phyloP scores from a whole-genome alignment of 2,113 vertebrate species.

The Phrynosoma platyrhinos region DNA sequence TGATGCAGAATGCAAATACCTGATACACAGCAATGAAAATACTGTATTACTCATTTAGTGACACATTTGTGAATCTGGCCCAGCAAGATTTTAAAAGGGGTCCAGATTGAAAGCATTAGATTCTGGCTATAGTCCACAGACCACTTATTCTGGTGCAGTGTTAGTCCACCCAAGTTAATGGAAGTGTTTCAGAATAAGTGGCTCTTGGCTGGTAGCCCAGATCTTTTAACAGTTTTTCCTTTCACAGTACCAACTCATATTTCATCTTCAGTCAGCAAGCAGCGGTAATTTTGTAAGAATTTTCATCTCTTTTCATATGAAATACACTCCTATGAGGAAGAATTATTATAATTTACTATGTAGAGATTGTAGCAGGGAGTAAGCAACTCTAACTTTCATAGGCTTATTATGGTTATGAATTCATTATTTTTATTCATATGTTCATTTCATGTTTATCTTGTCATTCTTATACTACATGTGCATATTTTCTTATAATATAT shows the following conservation, averaged over 20 bases:
- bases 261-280: slow-evolving; percentile 16
- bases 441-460: not conserved
- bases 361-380: not conserved
- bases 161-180: slow-evolving; percentile 16
- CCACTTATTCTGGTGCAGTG: slow-evolving; percentile 1
- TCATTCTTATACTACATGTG: not conserved
- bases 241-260: slow-evolving; percentile 8
- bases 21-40: not conserved
- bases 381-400: not conserved
- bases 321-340: not conserved
- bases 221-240: slow-evolving; percentile 8
- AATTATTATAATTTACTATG: not conserved
- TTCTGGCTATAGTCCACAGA: slow-evolving; percentile 15
- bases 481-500: not conserved
- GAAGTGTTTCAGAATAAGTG: slow-evolving; percentile 22
- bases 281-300: not conserved
- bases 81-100: not conserved
- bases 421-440: not conserved
- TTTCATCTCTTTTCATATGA: not conserved
- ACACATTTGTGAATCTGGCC: slow-evolving; percentile 2
- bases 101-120: slow-evolving; percentile 4
- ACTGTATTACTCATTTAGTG: not conserved
- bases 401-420: not conserved
- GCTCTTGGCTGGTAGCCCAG: slow-evolving; percentile 12
- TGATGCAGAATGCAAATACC: too few relatives aligned